A percentile compares a stretch with the other conserved stretches of the same genome.
Evolutionary conservation across 23 tunicate species (phyloP).

Genomic region (Styela clava): DNA sequence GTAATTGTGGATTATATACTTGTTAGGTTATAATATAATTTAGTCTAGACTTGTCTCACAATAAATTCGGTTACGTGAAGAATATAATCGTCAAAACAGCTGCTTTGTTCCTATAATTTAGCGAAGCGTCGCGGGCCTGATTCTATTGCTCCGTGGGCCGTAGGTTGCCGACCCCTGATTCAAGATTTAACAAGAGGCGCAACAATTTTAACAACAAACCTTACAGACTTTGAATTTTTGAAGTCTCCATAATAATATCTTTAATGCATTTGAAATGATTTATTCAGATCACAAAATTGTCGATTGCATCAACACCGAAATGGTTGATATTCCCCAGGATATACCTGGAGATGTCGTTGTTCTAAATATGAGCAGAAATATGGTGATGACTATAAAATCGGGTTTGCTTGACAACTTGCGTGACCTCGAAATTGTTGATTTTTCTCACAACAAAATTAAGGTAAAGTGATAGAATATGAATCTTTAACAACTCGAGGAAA

Average conservation of each 20-base stretch:
- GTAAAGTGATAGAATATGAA: conserved; percentile 10
- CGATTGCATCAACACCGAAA: conserved; percentile 10
- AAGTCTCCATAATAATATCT: no score
- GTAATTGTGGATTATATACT: no score
- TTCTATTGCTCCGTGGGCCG: no score
- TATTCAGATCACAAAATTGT: conserved; percentile 32
- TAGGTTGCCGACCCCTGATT: no score
- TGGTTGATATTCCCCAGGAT: conserved; percentile 21
- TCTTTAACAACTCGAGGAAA: background rate
- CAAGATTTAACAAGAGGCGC: background rate
- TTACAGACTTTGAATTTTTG: background rate
- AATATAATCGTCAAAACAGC: no score
- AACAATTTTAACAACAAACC: background rate
- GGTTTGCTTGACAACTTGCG: conserved; percentile 28
- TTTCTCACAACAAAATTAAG: conserved; percentile 46
- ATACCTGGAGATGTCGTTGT: conserved; percentile 40
- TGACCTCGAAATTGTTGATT: conserved; percentile 21
- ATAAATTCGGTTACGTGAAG: no score
- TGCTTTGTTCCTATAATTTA: no score
- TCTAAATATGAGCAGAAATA: conserved; percentile 27
- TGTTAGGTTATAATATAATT: no score
- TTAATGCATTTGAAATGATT: no score
- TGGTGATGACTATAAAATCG: conserved; percentile 18
- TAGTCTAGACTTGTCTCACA: no score
- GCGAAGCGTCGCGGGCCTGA: no score